Evolutionary conservation across 2,797 vertebrate species (phyloP), one percentile per base, ranked within the genome.

Genomic region (Thamnophis elegans): DNA sequence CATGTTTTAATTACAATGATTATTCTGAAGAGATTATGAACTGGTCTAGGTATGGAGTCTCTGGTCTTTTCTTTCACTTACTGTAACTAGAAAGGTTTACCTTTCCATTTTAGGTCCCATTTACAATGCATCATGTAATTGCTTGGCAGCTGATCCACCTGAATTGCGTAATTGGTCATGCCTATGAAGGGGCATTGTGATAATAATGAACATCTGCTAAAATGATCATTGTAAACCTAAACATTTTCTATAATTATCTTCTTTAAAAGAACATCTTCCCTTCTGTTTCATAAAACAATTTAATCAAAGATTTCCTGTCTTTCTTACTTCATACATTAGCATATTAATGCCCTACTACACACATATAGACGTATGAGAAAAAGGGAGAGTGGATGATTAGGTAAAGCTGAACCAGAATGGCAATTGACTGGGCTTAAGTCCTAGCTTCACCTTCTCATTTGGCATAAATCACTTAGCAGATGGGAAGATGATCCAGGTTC

Each of bases 401-500:
- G 54, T 82, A 82, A 78, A 93, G 87, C 65, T 32, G 53, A 94
- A 89, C 56, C 60, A 89, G 56, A 88, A 42, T 22, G 51, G 87
- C 56, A 85, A 54, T 73, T 85, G 56, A 88, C 53, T 59, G 28
- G 68, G 54, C 92, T 91, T 68, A 88, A 91, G 85, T 91, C 68
- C 60, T 42, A 65, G 89, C 85, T 68, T 73, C 65, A 59, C n/a
- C 6, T 60, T 92, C 73, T 86, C 28, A 85, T 88, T 68, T 92
- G 93, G 86, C 85, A 26, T 91, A 90, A 92, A 89, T 88, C 25
- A 68, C 53, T 89, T 89, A 94, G 89, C 93, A 94, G 89, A 92
- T 88, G 91, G 89, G 89, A 65, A 85, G 91, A 92, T 92, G 91
- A 92, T 90, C 92, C 89, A 89, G 89, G 68, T 85, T 94, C 85